Conservation (phyloP, 1,140 invertebrate genomes). For the Hylaeus volcanicus region DNA sequence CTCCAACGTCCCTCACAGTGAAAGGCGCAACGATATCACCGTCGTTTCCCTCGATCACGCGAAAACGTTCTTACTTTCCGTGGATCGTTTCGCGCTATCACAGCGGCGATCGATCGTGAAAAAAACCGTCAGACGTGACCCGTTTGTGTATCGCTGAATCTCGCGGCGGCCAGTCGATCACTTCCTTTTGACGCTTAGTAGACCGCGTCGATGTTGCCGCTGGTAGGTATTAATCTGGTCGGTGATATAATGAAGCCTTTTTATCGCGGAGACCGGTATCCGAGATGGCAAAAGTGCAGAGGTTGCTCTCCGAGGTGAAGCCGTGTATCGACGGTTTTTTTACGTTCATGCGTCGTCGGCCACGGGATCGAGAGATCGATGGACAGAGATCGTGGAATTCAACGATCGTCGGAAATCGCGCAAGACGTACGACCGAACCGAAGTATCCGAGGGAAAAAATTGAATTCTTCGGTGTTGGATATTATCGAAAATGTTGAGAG, state of each 20-base stretch:
- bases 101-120: not conserved
- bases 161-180: not conserved
- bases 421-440: not conserved
- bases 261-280: constrained; percentile 52
- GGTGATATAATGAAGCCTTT: constrained; percentile 55
- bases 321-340: constrained; percentile 46
- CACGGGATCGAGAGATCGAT: constrained; percentile 58
- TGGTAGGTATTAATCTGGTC: constrained; percentile 43
- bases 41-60: not conserved
- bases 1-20: not conserved
- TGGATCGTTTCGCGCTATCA: constrained; percentile 19
- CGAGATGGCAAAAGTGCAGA: constrained; percentile 57
- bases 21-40: not conserved
- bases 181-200: constrained; percentile 28
- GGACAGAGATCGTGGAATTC: constrained; percentile 64
- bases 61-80: not conserved
- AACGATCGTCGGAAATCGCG: constrained; percentile 54
- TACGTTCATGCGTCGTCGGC: constrained; percentile 57
- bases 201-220: constrained; percentile 22
- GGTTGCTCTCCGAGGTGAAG: constrained; percentile 49
- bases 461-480: no score
- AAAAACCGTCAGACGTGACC: constrained; percentile 1
- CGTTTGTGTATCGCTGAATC: constrained; percentile 13
- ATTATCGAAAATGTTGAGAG: no score
- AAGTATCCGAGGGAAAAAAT: no score